phyloP scores from a whole-genome alignment of 2,113 vertebrate genomes.

The Lathamus discolor region DNA sequence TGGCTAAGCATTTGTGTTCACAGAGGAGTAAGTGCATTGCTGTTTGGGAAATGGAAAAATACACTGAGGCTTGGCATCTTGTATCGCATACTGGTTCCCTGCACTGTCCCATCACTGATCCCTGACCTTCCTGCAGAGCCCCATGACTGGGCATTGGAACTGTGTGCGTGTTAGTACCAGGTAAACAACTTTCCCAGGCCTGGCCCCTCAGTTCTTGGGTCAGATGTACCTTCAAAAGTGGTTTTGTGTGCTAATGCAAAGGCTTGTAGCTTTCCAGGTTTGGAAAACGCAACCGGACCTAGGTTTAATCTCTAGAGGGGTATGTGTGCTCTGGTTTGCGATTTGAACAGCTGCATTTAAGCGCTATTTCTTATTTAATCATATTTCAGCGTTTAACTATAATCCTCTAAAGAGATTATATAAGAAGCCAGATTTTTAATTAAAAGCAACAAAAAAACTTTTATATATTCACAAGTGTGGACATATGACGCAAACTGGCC shows the following conservation, averaged over 20 bases:
- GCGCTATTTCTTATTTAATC: background rate
- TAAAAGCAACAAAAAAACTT: background rate
- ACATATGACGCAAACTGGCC: background rate
- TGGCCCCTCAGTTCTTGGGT: background rate
- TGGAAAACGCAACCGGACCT: background rate
- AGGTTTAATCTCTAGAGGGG: background rate
- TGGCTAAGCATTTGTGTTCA: background rate
- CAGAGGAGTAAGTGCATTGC: background rate
- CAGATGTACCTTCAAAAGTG: background rate
- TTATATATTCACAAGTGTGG: background rate
- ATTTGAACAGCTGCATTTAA: background rate
- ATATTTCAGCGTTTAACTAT: background rate
- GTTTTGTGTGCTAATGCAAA: background rate
- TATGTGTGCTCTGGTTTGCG: background rate
- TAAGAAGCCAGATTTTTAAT: background rate
- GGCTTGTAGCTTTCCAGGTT: background rate
- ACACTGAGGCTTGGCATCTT: background rate
- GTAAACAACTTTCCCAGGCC: background rate
- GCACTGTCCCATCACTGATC: rapidly evolving
- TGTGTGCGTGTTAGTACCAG: background rate
- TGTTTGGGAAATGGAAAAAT: background rate
- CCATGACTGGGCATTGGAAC: background rate
- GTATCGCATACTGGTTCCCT: rapidly evolving
- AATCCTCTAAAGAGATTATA: background rate
- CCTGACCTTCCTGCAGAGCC: background rate